phyloP scores from a whole-genome alignment of 2,113 vertebrate genomes.

The Gnathonemus longibarbis region DNA sequence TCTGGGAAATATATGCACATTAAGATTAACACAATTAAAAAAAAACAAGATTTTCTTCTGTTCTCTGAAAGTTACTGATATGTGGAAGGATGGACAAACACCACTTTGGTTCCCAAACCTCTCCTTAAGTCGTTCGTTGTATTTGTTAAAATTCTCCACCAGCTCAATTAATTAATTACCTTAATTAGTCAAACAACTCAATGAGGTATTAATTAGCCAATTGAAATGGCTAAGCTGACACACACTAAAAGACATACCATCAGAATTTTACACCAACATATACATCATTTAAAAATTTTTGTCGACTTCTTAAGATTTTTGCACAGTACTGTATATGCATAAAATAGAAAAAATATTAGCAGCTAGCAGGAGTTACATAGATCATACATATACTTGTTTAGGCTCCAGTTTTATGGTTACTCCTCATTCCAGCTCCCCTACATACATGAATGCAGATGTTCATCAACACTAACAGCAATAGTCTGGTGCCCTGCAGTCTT shows the following conservation, averaged over 20 bases:
- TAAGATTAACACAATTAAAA: no score
- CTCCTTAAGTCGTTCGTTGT: no score
- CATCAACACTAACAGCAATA: not conserved
- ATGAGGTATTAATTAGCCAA: no score
- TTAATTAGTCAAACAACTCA: no score
- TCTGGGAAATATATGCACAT: not conserved
- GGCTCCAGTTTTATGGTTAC: not conserved
- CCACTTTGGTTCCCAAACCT: no score
- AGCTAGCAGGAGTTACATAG: not conserved
- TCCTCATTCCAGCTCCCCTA: not conserved
- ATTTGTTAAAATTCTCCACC: no score
- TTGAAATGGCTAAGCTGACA: not conserved
- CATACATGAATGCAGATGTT: not conserved
- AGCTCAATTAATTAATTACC: no score
- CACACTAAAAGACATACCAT: not conserved
- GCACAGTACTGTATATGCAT: not conserved
- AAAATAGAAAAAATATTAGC: not conserved
- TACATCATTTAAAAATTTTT: not conserved
- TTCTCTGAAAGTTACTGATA: no score
- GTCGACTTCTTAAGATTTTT: not conserved
- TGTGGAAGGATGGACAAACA: no score
- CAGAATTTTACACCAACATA: not conserved
- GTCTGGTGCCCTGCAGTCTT: no score
- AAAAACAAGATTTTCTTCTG: no score
- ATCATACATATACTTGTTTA: not conserved